phyloP scores from a whole-genome alignment of 2,797 vertebrate genomes.

The Urocyon cinereoargenteus region DNA sequence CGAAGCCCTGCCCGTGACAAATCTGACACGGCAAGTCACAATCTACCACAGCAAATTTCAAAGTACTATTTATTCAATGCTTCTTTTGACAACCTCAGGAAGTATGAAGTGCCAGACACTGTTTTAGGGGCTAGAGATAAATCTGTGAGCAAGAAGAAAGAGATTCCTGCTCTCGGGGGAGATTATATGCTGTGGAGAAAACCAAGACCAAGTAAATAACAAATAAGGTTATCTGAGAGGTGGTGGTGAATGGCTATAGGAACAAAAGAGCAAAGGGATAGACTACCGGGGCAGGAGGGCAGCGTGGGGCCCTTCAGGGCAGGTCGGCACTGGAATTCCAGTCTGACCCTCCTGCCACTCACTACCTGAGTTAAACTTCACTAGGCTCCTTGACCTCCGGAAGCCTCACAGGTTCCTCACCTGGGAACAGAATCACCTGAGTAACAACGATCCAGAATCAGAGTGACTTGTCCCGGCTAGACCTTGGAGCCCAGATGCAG shows the following conservation, averaged over 20 bases:
- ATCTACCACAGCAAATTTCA: not conserved
- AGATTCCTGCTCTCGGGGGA: not conserved
- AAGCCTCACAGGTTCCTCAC: not conserved
- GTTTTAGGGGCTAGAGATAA: not conserved
- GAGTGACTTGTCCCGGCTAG: not conserved
- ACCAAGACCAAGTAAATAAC: not conserved
- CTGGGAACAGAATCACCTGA: not conserved
- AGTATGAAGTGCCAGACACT: not conserved
- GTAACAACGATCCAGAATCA: not conserved
- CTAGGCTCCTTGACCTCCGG: not conserved
- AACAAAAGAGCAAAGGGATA: not conserved
- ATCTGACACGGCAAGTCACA: not conserved
- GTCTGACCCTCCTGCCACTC: not conserved
- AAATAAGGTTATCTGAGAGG: no score
- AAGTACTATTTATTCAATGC: not conserved
- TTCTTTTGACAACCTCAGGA: not conserved
- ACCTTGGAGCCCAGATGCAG: not conserved
- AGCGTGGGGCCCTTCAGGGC: not conserved
- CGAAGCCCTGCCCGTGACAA: not conserved
- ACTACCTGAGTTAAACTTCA: no score
- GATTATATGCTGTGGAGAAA: not conserved
- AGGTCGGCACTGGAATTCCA: fast-evolving
- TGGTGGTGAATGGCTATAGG: not conserved
- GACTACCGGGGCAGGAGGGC: not conserved
- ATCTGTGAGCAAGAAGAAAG: not conserved